A percentile compares a stretch with the other conserved stretches of the same genome.
Evolutionary conservation across 2,797 vertebrate genomes (phyloP).

Genomic region (Syncerus caffer): DNA sequence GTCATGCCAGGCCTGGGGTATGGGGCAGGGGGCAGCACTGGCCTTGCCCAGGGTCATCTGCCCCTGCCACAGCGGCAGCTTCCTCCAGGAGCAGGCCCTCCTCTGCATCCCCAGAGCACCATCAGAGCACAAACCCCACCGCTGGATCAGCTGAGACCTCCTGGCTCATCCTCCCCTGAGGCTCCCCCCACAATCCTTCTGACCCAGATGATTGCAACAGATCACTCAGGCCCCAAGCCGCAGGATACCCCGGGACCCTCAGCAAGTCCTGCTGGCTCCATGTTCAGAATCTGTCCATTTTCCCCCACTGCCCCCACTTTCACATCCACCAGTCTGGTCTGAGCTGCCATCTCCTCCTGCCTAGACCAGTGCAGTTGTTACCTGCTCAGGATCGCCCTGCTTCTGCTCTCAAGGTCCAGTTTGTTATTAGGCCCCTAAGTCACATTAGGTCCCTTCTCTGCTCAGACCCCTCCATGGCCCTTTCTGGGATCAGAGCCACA

Average conservation of each 20-base stretch:
- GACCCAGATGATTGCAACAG: not conserved
- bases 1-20: not conserved
- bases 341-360: not conserved
- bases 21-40: not conserved
- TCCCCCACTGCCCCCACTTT: not conserved
- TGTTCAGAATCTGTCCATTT: not conserved
- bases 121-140: not conserved
- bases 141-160: not conserved
- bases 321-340: not conserved
- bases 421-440: not conserved
- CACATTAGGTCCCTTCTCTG: not conserved
- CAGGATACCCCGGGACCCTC: too few relatives aligned
- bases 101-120: not conserved
- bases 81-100: not conserved
- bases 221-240: not conserved
- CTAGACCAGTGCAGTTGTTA: fast-evolving
- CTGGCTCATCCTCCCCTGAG: not conserved
- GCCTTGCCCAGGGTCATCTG: not conserved
- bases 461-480: not conserved
- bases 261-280: not conserved
- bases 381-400: not conserved
- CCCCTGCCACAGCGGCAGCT: not conserved
- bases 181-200: not conserved
- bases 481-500: not conserved
- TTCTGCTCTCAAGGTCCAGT: not conserved